phyloP scores from a whole-genome alignment of 2,113 vertebrate genomes.

The Picathartes gymnocephalus region DNA sequence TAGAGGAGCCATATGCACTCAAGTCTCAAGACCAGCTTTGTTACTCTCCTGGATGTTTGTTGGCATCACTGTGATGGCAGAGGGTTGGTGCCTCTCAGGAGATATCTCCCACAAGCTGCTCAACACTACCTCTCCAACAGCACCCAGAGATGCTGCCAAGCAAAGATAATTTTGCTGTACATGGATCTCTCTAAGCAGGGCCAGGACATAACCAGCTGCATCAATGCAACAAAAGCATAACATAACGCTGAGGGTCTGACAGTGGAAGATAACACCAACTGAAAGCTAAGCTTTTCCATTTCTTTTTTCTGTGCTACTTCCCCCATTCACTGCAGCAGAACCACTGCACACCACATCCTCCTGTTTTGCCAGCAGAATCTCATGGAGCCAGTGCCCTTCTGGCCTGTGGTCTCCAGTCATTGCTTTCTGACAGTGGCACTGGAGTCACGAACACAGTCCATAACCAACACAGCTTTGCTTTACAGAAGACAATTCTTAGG shows the following conservation, averaged over 20 bases:
- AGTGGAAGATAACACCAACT: not conserved
- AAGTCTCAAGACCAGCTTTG: not conserved
- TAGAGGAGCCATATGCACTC: fast-evolving
- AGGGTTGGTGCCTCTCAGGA: not conserved
- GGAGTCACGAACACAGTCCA: not conserved
- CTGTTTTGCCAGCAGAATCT: not conserved
- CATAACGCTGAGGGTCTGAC: not conserved
- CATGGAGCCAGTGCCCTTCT: not conserved
- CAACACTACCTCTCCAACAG: not conserved
- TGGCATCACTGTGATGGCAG: not conserved
- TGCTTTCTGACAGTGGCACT: not conserved
- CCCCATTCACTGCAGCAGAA: not conserved
- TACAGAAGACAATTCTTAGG: not conserved
- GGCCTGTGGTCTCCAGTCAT: not conserved
- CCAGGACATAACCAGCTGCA: not conserved
- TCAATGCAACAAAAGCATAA: not conserved
- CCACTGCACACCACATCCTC: not conserved
- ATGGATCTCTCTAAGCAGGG: not conserved
- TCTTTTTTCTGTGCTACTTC: not conserved
- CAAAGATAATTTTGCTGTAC: not conserved
- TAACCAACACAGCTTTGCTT: not conserved
- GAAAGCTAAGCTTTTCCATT: not conserved
- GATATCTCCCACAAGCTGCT: fast-evolving
- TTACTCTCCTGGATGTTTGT: not conserved
- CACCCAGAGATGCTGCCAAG: not conserved